phyloP scores from a whole-genome alignment of 2,888 invertebrate species.

The Andrena dorsata region DNA sequence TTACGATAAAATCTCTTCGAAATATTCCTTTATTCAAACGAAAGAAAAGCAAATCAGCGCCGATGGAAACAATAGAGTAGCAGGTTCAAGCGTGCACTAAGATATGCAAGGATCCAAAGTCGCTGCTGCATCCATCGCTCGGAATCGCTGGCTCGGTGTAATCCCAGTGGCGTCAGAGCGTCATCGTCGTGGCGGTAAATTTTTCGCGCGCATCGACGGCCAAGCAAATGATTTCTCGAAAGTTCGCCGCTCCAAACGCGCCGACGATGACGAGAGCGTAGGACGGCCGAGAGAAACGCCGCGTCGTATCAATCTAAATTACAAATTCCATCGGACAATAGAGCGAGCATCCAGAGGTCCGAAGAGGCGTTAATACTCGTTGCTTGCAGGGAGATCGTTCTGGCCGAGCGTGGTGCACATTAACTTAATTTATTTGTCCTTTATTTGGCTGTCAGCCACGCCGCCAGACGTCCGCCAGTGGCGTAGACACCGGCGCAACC shows the following conservation, averaged over 20 bases:
- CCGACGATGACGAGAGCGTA: constrained; percentile 51
- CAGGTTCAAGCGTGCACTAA: neutral
- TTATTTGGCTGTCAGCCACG: constrained; percentile 83
- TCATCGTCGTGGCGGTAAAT: constrained; percentile 46
- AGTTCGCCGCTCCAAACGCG: constrained; percentile 60
- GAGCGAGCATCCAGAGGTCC: constrained; percentile 61
- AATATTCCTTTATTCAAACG: too few species aligned
- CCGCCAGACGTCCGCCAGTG: constrained; percentile 76
- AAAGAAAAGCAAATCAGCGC: neutral
- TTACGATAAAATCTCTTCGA: too few species aligned
- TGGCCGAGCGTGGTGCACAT: constrained; percentile 77
- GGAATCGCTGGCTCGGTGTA: constrained; percentile 20
- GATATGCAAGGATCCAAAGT: neutral
- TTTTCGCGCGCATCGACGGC: constrained; percentile 43
- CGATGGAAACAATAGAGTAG: neutral
- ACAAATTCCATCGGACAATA: constrained; percentile 84
- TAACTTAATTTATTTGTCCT: constrained; percentile 85
- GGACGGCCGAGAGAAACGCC: constrained; percentile 63
- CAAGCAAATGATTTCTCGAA: constrained; percentile 75
- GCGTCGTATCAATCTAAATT: constrained; percentile 84
- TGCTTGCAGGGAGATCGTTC: constrained; percentile 68
- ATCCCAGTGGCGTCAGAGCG: constrained; percentile 43
- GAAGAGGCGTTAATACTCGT: constrained; percentile 67
- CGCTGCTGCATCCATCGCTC: neutral
- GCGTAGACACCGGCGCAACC: constrained; percentile 70